Conservation (phyloP, 1,140 invertebrate genomes). For the Hylaeus volcanicus region DNA sequence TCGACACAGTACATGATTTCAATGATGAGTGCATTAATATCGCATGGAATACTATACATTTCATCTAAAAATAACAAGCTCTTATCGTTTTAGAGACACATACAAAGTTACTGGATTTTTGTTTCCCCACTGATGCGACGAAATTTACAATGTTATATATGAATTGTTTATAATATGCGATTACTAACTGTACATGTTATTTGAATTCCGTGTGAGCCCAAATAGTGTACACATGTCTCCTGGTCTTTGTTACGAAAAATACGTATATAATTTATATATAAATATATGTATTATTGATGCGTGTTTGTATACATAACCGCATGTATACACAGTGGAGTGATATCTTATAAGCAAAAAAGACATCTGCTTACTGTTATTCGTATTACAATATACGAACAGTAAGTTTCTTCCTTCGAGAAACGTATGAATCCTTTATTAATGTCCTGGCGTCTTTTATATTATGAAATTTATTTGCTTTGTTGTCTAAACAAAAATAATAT, state of each 20-base stretch:
- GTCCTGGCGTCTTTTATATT: no score
- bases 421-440: no score
- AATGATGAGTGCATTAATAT: conserved; percentile 13
- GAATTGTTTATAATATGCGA: not conserved
- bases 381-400: no score
- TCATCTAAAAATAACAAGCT: conserved; percentile 6
- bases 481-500: no score
- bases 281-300: not conserved
- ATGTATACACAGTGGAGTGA: not conserved
- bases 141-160: conserved; percentile 20
- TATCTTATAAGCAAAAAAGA: no score
- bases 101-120: not conserved
- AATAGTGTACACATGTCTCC: conserved; percentile 13
- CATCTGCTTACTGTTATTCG: no score
- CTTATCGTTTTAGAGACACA: not conserved
- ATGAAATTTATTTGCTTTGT: no score
- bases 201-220: conserved; percentile 1
- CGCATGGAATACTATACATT: not conserved
- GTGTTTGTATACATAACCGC: not conserved
- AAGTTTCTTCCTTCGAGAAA: no score
- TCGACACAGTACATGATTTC: not conserved
- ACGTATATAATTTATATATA: not conserved
- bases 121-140: not conserved
- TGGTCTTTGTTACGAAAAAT: not conserved
- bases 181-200: conserved; percentile 24